phyloP scores from a whole-genome alignment of 2,113 vertebrate species.

The Podocnemis expansa region DNA sequence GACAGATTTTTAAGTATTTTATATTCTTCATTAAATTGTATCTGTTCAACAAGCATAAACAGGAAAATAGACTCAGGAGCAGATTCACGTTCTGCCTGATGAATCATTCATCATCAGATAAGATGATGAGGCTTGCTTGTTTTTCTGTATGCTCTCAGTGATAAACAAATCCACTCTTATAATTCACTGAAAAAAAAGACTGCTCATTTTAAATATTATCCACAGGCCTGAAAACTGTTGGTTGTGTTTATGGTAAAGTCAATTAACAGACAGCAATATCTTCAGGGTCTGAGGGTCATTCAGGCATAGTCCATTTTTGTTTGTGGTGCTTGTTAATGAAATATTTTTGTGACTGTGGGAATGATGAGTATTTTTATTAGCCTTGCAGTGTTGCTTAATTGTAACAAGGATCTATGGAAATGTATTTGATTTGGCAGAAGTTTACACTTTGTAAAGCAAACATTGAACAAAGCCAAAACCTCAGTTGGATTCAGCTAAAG shows the following conservation, averaged over 20 bases:
- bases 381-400: slow-evolving; percentile 38
- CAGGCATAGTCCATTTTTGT: slow-evolving; percentile 13
- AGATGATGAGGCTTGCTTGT: slow-evolving; percentile 60
- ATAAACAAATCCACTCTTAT: slow-evolving; percentile 71
- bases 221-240: neutral
- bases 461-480: neutral
- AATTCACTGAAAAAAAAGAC: slow-evolving; percentile 57
- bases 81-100: slow-evolving; percentile 73
- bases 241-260: slow-evolving; percentile 38
- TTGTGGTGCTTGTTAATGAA: slow-evolving; percentile 43
- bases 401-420: slow-evolving; percentile 35
- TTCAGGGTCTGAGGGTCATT: neutral
- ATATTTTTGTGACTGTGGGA: slow-evolving; percentile 18
- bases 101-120: slow-evolving; percentile 75
- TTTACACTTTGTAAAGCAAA: slow-evolving; percentile 57
- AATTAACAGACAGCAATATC: slow-evolving; percentile 10
- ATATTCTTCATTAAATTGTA: slow-evolving; percentile 81
- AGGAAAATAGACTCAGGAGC: slow-evolving; percentile 74
- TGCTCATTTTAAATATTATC: slow-evolving; percentile 40
- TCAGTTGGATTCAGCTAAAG: slow-evolving; percentile 28
- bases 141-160: slow-evolving; percentile 52
- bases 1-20: slow-evolving; percentile 81
- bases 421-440: slow-evolving; percentile 68
- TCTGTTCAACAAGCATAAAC: slow-evolving; percentile 80
- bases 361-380: neutral